Evolutionary conservation across 1,140 invertebrate genomes (phyloP).

Genomic region (Galleria mellonella): DNA sequence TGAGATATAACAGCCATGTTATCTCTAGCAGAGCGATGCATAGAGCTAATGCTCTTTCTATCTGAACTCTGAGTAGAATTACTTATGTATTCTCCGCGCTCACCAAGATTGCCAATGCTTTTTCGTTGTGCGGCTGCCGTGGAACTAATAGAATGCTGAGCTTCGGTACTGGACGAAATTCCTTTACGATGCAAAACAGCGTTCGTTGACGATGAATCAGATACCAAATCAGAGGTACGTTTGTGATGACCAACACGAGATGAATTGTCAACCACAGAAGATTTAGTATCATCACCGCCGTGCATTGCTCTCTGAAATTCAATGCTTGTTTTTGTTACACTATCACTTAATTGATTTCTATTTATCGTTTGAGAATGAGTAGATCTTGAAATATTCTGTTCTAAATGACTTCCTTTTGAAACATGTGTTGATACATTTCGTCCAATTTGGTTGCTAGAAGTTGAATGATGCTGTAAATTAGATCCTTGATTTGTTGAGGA

Average conservation of each 20-base stretch:
- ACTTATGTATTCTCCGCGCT: constrained; percentile 80
- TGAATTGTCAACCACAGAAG: constrained; percentile 25
- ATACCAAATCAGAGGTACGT: constrained; percentile 82
- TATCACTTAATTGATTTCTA: constrained; percentile 57
- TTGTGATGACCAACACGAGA: constrained; percentile 74
- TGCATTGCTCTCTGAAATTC: constrained; percentile 68
- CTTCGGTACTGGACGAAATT: constrained; percentile 74
- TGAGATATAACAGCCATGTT: constrained; percentile 65
- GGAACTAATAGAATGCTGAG: constrained; percentile 81
- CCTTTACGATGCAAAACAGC: constrained; percentile 85
- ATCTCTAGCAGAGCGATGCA: constrained; percentile 79
- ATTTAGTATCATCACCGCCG: constrained; percentile 36
- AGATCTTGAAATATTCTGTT: constrained; percentile 28
- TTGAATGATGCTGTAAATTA: constrained; percentile 1
- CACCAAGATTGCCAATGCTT: constrained; percentile 84
- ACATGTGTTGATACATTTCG: constrained; percentile 11
- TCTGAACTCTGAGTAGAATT: constrained; percentile 79
- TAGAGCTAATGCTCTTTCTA: constrained; percentile 83
- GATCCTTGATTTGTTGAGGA: constrained; percentile 4
- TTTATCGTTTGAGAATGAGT: constrained; percentile 34
- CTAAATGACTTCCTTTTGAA: constrained; percentile 21
- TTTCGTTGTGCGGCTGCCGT: constrained; percentile 85
- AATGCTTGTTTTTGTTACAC: constrained; percentile 58
- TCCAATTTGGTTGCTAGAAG: constrained; percentile 2
- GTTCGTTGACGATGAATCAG: constrained; percentile 82